Evolutionary conservation across 2,113 vertebrate species (phyloP), one percentile per base, ranked within the genome.

Genomic region (Blennius ocellaris): DNA sequence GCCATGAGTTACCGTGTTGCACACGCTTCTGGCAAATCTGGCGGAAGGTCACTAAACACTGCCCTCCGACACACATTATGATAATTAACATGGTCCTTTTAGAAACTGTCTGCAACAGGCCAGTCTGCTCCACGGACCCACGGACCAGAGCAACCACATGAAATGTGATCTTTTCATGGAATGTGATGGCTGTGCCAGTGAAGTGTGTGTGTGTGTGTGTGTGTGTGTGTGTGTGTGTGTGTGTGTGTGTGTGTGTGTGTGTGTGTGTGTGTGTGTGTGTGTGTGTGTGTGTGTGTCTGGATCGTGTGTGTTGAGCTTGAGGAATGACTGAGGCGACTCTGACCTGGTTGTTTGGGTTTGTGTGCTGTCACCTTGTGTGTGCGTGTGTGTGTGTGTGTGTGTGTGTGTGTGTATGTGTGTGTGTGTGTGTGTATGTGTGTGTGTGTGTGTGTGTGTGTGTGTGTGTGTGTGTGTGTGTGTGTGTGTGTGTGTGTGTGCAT

Each of bases 261-360:
- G n/a, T n/a, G n/a, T n/a, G n/a, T n/a, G n/a, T n/a, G n/a, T n/a
- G n/a, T n/a, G n/a, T n/a, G n/a, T n/a, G 6, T 11, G 11, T 56
- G 62, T 56, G 14, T 62, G 56, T 36, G 21, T 71, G 56, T 44
- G 21, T 64, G 8, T 44, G 63, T 53, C 37, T 53, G 5, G 39
- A 21, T 30, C 21, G 21, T 30, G 2, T 30, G 63, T 30, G 14
- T 16, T 53, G 12, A 5, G 45, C 53, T 54, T 57, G 0, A 16
- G 41, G 62, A 39, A 4, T n/a, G 58, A 43, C 45, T 21, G 12
- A 63, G 61, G n/a, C 59, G 54, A 61, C 11, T 45, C 16, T 74
- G 71, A 75, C 70, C 55, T 66, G 56, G 70, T 71, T 49, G 36
- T 58, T 68, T 48, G 50, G 16, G 15, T 11, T 68, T 0, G 12